Percentiles rank a stretch among this genome's conserved stretches.
phyloP scores from a whole-genome alignment of 2,113 vertebrate genomes.

The Chroicocephalus ridibundus region DNA sequence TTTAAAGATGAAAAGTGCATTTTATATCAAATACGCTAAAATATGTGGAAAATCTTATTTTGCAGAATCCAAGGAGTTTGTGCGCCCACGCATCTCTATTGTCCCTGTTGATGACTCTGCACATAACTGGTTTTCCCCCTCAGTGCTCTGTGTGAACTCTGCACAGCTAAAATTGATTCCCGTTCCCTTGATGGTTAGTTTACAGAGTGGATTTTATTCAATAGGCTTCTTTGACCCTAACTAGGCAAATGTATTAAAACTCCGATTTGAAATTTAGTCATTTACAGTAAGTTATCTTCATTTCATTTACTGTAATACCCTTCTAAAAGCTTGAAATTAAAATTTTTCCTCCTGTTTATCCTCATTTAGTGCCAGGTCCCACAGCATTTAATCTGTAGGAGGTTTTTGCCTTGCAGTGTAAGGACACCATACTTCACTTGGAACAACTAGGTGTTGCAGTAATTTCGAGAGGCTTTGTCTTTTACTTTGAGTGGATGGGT shows the following conservation, averaged over 20 bases:
- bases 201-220: neutral
- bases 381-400: neutral
- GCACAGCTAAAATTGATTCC: neutral
- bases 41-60: slow-evolving; percentile 35
- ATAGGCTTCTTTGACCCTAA: neutral
- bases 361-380: neutral
- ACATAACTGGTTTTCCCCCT: neutral
- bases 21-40: neutral
- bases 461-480: neutral
- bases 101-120: slow-evolving; percentile 1
- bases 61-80: neutral
- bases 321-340: neutral
- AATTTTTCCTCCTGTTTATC: neutral
- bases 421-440: neutral
- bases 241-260: neutral
- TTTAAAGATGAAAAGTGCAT: neutral
- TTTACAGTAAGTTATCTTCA: neutral
- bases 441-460: neutral
- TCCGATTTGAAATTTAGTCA: neutral
- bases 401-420: neutral
- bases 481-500: neutral
- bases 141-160: neutral
- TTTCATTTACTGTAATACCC: neutral
- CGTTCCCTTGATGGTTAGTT: neutral
- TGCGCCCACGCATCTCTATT: neutral